These are phyloP conservation scores for Gila robusta DNA, from an alignment of 2,797 vertebrate species.

Conservation along the genomic window DNA sequence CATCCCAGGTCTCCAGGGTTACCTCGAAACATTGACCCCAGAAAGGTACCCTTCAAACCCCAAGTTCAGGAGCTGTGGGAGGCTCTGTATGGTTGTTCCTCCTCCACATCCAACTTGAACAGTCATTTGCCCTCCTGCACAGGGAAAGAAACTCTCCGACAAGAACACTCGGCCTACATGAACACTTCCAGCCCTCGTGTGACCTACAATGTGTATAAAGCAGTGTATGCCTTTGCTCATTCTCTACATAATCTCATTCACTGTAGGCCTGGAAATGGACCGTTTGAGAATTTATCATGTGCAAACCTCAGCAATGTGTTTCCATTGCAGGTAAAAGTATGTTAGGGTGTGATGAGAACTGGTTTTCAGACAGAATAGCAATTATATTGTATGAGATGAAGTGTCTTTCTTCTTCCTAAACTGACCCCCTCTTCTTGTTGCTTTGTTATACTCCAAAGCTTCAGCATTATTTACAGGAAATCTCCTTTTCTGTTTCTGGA, in stretches of 20 bases:
- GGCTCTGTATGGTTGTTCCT: conserved; percentile 62
- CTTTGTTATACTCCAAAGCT: conserved; percentile 50
- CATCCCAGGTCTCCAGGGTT: conserved; percentile 62
- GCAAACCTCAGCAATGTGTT: conserved; percentile 60
- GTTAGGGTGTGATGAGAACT: not conserved
- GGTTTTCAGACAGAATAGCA: not conserved
- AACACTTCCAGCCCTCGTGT: conserved; percentile 63
- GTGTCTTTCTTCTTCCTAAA: not conserved
- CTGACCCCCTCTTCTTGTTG: not conserved
- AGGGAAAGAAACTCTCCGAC: conserved; percentile 59
- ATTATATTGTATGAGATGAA: not conserved
- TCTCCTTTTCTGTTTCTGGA: conserved; percentile 64
- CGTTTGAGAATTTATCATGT: conserved; percentile 62
- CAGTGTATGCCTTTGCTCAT: conserved; percentile 68
- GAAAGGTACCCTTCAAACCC: conserved; percentile 55
- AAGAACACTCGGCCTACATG: conserved; percentile 64
- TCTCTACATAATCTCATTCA: conserved; percentile 66
- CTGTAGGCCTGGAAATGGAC: conserved; percentile 61
- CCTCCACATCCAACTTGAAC: conserved; percentile 17
- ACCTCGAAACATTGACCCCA: conserved; percentile 61
- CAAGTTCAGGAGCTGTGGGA: conserved; percentile 66
- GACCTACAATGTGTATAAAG: conserved; percentile 70
- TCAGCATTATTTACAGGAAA: conserved; percentile 66
- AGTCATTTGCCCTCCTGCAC: conserved; percentile 57
- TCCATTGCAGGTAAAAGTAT: conserved; percentile 67